Base-by-base conservation (phyloP, 1,140 invertebrate species). In the Macrostomum lignano region DNA sequence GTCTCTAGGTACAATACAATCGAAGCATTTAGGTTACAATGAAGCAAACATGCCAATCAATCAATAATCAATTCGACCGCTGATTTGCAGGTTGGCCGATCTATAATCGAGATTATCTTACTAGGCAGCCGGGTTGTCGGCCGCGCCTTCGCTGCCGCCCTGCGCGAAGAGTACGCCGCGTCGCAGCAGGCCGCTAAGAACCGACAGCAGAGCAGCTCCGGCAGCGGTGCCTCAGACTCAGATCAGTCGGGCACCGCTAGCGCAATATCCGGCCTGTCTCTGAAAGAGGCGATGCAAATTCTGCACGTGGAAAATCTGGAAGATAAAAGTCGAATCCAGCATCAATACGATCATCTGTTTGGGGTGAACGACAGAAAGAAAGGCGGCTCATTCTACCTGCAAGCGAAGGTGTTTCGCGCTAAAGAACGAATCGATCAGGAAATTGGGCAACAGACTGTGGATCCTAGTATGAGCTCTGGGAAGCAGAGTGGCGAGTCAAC, bases 301-400 rank as follows among this genome's bases (percentile, higher is more conserved):
- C 58, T 96, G 2, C 86, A 94, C 59, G 52, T 84, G 29, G 36
- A 41, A 10, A 67, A 71, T 3, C 26, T 49, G 7, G 41, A 40
- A 7, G 44, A 56, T 42, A 44, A 44, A 3, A 74, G 86, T 40
- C 48, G 64, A 43, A 61, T 93, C 11, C 55, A 72, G 31, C 72
- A 74, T 45, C 74, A 71, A 39, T 94, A 73, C 51, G 70, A 88
- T 36, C 70, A 74, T 51, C 62, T 94, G 17, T 86, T 93, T 59
- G 65, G 67, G 38, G 68, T 71, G 0, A 96, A 96, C 53, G 84
- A 93, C 26, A 82, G 81, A 55, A 43, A 65, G 1, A 79, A 77
- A 61, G 81, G 82, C 21, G 84, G 84, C 10, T 88, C 82, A 0
- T 82, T 94, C 48, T 96, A 96, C 57, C 46, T 96, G 21, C 86